A percentile compares a stretch with the other conserved stretches of the same genome.
phyloP scores from a whole-genome alignment of 2,888 invertebrate species.

The Cheilosia grossa region DNA sequence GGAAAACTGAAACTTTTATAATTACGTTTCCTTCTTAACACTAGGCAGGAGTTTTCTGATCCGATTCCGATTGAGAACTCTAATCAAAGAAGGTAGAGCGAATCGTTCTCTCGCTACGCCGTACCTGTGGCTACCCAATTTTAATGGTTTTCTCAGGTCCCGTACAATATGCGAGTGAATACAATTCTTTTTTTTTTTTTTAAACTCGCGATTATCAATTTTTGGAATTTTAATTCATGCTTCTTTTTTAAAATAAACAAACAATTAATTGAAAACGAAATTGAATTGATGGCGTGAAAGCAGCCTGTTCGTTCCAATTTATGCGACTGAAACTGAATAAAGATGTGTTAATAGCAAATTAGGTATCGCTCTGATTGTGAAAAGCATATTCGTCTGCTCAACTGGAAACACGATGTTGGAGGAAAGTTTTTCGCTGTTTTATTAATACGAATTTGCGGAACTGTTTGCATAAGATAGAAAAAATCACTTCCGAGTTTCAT shows the following conservation, averaged over 20 bases:
- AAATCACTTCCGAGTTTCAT: slow-evolving; percentile 5
- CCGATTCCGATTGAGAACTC: slow-evolving; percentile 77
- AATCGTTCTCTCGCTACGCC: slow-evolving; percentile 81
- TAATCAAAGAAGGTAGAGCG: slow-evolving; percentile 82
- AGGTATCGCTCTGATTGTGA: not conserved
- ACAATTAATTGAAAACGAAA: too few species aligned
- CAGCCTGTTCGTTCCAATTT: too few species aligned
- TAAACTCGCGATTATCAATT: too few species aligned
- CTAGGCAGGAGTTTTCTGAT: slow-evolving; percentile 80
- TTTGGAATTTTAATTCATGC: not conserved
- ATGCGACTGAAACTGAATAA: too few species aligned
- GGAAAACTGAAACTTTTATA: slow-evolving; percentile 1
- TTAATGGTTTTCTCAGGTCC: slow-evolving; percentile 76
- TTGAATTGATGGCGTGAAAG: too few species aligned
- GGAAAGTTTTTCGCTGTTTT: not conserved
- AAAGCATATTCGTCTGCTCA: slow-evolving; percentile 4
- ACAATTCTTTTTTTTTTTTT: slow-evolving; percentile 73
- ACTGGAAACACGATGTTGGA: not conserved
- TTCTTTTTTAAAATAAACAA: not conserved
- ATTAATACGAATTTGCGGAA: not conserved
- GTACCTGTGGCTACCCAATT: slow-evolving; percentile 77
- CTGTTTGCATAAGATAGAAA: slow-evolving; percentile 2
- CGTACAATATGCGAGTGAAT: slow-evolving; percentile 77
- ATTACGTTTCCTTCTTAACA: slow-evolving; percentile 78
- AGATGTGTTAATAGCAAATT: too few species aligned